Evolutionary conservation across 1,140 invertebrate species (phyloP).

Genomic region (Bombyx mandarina): DNA sequence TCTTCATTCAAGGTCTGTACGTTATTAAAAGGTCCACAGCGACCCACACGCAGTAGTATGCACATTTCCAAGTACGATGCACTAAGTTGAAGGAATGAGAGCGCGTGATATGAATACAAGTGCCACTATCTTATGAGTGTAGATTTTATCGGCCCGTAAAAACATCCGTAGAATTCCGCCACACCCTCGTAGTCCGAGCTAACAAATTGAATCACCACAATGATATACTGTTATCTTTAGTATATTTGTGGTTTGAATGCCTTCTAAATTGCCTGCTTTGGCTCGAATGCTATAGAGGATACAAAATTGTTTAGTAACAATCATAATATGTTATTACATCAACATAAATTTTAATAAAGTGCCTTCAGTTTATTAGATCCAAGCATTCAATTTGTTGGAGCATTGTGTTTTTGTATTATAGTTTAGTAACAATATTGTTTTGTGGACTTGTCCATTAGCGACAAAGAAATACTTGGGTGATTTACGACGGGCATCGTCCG

Average conservation of each 20-base stretch:
- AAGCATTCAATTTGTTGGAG: neutral
- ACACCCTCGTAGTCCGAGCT: constrained; percentile 33
- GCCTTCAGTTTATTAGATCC: too few relatives aligned
- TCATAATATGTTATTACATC: too few relatives aligned
- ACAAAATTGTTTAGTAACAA: too few relatives aligned
- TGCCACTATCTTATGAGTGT: constrained; percentile 29
- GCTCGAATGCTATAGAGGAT: too few relatives aligned
- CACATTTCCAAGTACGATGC: constrained; percentile 55
- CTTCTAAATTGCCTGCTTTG: too few relatives aligned
- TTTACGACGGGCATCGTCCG: constrained; percentile 26
- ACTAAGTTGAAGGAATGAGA: constrained; percentile 50
- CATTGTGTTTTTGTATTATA: neutral
- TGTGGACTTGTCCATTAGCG: constrained; percentile 19
- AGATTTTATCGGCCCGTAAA: constrained; percentile 51
- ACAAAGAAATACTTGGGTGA: constrained; percentile 21
- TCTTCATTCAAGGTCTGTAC: constrained; percentile 41
- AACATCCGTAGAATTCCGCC: constrained; percentile 31
- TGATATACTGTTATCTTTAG: too few relatives aligned
- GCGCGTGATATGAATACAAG: constrained; percentile 51
- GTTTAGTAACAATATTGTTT: neutral
- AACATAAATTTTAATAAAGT: too few relatives aligned
- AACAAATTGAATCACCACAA: constrained; percentile 44
- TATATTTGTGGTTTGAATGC: too few relatives aligned
- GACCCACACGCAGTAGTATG: constrained; percentile 35
- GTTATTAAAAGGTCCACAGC: constrained; percentile 39